Conservation (phyloP, 2,888 invertebrate species). For the Xestia ashworthii region DNA sequence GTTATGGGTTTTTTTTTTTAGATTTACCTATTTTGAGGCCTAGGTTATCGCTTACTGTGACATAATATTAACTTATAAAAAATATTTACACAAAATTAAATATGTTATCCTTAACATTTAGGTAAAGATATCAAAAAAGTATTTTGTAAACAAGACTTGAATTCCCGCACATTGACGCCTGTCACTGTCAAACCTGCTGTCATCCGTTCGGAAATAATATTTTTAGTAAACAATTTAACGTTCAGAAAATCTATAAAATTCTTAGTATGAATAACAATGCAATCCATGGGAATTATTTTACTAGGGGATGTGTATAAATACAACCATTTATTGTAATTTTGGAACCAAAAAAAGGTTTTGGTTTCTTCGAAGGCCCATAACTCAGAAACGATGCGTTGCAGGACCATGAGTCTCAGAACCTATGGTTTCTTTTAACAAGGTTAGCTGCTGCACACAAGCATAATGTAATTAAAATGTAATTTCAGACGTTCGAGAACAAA, state of each 20-base stretch:
- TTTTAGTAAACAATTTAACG: neutral
- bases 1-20: neutral
- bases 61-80: neutral
- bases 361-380: too few species aligned
- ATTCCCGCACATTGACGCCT: slow-evolving; percentile 12
- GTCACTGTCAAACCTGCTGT: slow-evolving; percentile 8
- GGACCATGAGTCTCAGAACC: too few species aligned
- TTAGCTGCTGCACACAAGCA: too few species aligned
- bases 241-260: neutral
- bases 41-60: slow-evolving; percentile 1
- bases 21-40: neutral
- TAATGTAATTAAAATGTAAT: neutral
- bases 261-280: too few species aligned
- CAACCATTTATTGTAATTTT: too few species aligned
- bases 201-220: slow-evolving; percentile 8
- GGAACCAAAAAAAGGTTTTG: too few species aligned
- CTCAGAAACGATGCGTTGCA: too few species aligned
- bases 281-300: too few species aligned
- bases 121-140: neutral
- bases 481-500: neutral
- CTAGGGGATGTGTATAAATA: too few species aligned
- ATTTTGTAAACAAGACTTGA: slow-evolving; percentile 26
- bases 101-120: neutral
- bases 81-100: neutral
- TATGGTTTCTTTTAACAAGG: too few species aligned